phyloP scores from a whole-genome alignment of 2,797 vertebrate genomes.

The Novumbra hubbsi region DNA sequence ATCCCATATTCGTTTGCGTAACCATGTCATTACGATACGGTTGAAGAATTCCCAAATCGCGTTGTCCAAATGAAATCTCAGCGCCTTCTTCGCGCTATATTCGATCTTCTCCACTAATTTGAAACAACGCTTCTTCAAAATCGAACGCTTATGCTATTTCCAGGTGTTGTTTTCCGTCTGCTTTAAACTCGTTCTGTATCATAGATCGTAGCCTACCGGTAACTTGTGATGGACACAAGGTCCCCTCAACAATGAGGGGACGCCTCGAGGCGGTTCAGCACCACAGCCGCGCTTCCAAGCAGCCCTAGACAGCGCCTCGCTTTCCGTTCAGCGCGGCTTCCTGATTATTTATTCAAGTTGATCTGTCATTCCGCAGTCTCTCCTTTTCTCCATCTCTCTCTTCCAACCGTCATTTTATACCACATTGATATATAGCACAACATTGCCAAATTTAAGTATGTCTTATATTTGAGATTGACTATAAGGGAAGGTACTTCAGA shows the following conservation, averaged over 20 bases:
- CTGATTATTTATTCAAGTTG: constrained; percentile 27
- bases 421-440: background rate
- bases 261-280: constrained; percentile 40
- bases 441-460: background rate
- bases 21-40: constrained; percentile 15
- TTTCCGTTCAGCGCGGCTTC: background rate
- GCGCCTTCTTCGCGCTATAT: background rate
- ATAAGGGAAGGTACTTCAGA: background rate
- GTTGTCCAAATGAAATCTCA: background rate
- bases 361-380: constrained; percentile 41
- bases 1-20: constrained; percentile 51
- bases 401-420: background rate
- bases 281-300: constrained; percentile 52
- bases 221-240: constrained; percentile 12
- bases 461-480: background rate
- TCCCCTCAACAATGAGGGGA: constrained; percentile 26
- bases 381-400: background rate
- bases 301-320: background rate
- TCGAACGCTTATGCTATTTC: background rate
- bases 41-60: background rate
- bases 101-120: background rate
- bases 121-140: background rate
- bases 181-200: background rate
- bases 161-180: background rate
- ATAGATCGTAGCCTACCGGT: constrained; percentile 21